Percentiles rank a stretch among this genome's conserved stretches.
Evolutionary conservation across 2,113 vertebrate species (phyloP).

Genomic region (Hipposideros armiger): DNA sequence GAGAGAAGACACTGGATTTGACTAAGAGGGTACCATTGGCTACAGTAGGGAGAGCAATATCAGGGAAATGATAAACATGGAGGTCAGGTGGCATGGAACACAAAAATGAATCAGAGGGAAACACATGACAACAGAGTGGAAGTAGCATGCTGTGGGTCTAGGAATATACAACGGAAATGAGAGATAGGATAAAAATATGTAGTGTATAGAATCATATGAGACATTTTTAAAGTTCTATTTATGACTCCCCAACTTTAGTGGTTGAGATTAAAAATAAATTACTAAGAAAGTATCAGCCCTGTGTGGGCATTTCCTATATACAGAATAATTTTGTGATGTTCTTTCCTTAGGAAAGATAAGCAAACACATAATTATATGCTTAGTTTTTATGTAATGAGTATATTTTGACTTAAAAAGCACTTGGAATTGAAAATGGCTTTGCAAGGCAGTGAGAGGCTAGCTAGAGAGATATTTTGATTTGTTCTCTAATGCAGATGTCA

Average conservation of each 20-base stretch:
- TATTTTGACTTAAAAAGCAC: conserved; percentile 45
- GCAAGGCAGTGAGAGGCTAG: background rate
- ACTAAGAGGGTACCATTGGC: background rate
- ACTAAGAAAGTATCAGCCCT: background rate
- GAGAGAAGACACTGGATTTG: background rate
- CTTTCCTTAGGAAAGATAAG: conserved; percentile 28
- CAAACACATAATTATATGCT: background rate
- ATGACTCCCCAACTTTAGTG: background rate
- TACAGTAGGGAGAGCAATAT: background rate
- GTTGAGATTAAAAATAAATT: conserved; percentile 15
- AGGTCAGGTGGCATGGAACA: background rate
- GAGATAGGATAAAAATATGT: background rate
- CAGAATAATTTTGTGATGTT: conserved; percentile 9
- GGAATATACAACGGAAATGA: background rate
- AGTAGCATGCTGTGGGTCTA: background rate
- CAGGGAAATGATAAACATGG: background rate
- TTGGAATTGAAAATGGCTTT: conserved; percentile 44
- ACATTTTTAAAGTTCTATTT: background rate
- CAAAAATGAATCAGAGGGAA: background rate
- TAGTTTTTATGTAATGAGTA: background rate
- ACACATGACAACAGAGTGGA: background rate
- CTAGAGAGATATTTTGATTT: background rate
- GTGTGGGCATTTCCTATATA: background rate
- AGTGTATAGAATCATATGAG: background rate
- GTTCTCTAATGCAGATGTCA: background rate